Evolutionary conservation across 2,888 invertebrate genomes (phyloP).

Genomic region (Plagodis dolabraria): DNA sequence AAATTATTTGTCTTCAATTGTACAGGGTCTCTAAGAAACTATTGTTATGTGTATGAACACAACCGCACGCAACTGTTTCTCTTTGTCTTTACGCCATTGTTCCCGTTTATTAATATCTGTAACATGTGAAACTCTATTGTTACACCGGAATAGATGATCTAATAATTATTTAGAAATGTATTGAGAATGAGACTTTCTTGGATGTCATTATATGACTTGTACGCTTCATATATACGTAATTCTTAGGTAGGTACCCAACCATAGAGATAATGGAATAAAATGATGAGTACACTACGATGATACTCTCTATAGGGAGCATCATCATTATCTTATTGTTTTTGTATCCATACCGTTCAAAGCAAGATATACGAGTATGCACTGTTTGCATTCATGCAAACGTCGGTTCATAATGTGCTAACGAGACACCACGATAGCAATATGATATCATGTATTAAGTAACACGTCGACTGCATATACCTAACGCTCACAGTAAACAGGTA

Average conservation of each 20-base stretch:
- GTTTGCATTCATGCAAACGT: too few relatives aligned
- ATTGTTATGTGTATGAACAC: conserved; percentile 7
- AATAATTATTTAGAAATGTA: background rate
- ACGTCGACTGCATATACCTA: too few relatives aligned
- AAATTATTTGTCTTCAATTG: background rate
- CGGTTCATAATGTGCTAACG: too few relatives aligned
- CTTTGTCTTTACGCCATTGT: conserved; percentile 29
- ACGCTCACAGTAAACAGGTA: too few relatives aligned
- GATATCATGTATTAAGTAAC: too few relatives aligned
- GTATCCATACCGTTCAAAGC: too few relatives aligned
- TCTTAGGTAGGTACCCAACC: background rate
- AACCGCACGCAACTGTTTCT: conserved; percentile 10
- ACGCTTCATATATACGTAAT: background rate
- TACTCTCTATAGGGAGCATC: too few relatives aligned
- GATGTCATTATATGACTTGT: background rate
- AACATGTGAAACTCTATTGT: conserved; percentile 10
- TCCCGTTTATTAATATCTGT: conserved; percentile 11
- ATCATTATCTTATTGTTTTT: too few relatives aligned
- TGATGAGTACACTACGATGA: too few relatives aligned
- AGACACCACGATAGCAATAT: too few relatives aligned
- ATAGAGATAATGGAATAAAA: too few relatives aligned
- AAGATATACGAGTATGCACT: too few relatives aligned
- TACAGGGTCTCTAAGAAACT: conserved; percentile 7
- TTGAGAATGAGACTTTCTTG: background rate
- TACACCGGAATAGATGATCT: background rate